Base-by-base conservation (phyloP, 2,797 vertebrate genomes). In the Perodicticus potto region DNA sequence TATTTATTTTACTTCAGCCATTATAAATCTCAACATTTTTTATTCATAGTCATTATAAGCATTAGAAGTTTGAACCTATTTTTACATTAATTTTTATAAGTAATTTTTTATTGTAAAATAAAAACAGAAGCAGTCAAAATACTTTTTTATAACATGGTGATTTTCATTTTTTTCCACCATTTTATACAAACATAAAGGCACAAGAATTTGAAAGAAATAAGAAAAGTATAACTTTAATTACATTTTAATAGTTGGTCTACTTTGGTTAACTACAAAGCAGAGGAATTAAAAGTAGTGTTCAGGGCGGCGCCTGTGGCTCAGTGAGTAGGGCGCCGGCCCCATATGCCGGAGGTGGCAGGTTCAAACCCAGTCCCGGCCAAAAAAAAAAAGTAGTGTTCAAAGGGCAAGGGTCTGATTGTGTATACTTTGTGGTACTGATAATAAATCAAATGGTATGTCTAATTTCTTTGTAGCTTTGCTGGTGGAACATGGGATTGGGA, bases 401-500 rank as follows among this genome's bases (percentile, higher is more conserved):
- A 92, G 91, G 92, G 49, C 67, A 96, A 49, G 17, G n/a, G 34
- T 95, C 86, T 97, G 84, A 70, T 85, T 97, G 34, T 94, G 93
- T 17, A 0, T 96, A n/a, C n/a, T 95, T 95, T 97, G 61, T 81
- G 91, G 92, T 98, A 94, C 59, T 97, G 2, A 85, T 96, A 92
- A 96, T 95, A 94, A 98, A 97, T 95, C 96, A 97, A 57, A 96
- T 89, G 95, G 37, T 98, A 0, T 98, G 57, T 98, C 97, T 98
- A 96, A 96, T 96, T 98, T 97, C 97, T 98, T 99, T 98, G 87
- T 98, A 99, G 99, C 98, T 99, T 99, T 98, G 99, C 99, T 98
- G 99, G 99, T 95, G 99, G 99, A 98, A 99, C 99, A 2, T 99
- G 99, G 99, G 99, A 99, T 99, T 99, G 99, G 99, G 99, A 99